Evolutionary conservation across 1,140 invertebrate genomes (phyloP).

Genomic region (Drosophila bipectinata): DNA sequence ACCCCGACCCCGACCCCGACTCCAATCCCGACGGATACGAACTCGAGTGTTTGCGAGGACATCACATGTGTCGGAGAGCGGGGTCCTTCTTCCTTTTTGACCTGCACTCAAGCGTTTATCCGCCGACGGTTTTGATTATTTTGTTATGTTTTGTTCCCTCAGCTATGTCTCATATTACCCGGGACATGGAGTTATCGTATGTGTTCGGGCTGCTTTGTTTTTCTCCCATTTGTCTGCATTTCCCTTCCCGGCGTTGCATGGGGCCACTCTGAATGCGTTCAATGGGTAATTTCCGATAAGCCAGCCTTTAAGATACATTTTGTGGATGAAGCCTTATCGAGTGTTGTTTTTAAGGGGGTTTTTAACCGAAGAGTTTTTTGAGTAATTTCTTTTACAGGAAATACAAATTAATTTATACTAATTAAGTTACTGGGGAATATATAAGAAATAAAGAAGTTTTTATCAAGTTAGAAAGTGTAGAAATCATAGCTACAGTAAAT

Average conservation of each 20-base stretch:
- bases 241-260: conserved; percentile 17
- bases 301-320: conserved; percentile 17
- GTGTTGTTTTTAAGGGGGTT: neutral
- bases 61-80: conserved; percentile 3
- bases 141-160: conserved; percentile 25
- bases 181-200: conserved; percentile 20
- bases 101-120: conserved; percentile 48
- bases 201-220: neutral
- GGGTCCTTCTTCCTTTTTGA: conserved; percentile 32
- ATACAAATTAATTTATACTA: no score
- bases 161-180: conserved; percentile 46
- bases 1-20: conserved; percentile 4
- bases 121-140: conserved; percentile 44
- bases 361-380: neutral
- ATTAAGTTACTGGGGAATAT: neutral
- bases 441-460: no score
- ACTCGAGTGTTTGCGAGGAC: conserved; percentile 32
- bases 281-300: conserved; percentile 42
- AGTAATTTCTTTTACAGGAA: neutral
- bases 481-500: no score
- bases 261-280: conserved; percentile 23
- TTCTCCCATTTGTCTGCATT: conserved; percentile 23
- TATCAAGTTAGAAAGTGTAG: no score
- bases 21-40: neutral
- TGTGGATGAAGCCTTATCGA: conserved; percentile 15